Evolutionary conservation across 2,113 vertebrate genomes (phyloP).

Genomic region (Onychorhynchus coronatus): DNA sequence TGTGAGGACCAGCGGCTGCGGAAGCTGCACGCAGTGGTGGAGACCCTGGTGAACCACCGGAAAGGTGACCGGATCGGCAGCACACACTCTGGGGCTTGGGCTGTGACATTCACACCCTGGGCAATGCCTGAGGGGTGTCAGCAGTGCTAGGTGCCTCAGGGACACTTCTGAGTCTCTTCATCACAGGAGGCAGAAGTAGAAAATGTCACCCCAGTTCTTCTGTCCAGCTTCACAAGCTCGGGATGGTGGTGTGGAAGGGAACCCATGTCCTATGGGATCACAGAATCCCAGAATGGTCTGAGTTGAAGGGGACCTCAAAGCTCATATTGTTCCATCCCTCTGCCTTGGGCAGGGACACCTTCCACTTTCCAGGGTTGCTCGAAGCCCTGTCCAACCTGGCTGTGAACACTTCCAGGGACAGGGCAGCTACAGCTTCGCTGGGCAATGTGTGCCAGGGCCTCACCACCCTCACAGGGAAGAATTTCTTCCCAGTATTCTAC

Average conservation of each 20-base stretch:
- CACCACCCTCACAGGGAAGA: background rate
- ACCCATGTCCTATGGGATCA: background rate
- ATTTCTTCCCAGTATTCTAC: background rate
- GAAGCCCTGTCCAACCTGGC: accelerated
- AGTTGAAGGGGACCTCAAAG: background rate
- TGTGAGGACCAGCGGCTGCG: constrained; percentile 91
- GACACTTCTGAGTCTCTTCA: background rate
- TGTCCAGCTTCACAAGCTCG: background rate
- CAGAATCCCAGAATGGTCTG: background rate
- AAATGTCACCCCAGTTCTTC: background rate
- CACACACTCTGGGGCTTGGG: accelerated
- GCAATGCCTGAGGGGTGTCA: accelerated
- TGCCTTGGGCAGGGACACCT: background rate
- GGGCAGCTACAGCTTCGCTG: background rate
- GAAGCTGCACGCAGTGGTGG: constrained; percentile 88
- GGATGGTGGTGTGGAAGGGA: background rate
- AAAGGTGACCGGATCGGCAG: constrained; percentile 76
- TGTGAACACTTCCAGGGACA: background rate
- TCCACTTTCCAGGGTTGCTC: background rate
- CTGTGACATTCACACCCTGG: background rate
- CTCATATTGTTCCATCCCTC: background rate
- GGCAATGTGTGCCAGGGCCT: background rate
- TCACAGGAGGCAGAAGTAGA: background rate
- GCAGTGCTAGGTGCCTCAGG: background rate
- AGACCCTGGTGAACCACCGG: constrained; percentile 88